Percentiles rank a stretch among this genome's conserved stretches.
phyloP scores from a whole-genome alignment of 2,888 invertebrate genomes.

The Nymphalis urticae region DNA sequence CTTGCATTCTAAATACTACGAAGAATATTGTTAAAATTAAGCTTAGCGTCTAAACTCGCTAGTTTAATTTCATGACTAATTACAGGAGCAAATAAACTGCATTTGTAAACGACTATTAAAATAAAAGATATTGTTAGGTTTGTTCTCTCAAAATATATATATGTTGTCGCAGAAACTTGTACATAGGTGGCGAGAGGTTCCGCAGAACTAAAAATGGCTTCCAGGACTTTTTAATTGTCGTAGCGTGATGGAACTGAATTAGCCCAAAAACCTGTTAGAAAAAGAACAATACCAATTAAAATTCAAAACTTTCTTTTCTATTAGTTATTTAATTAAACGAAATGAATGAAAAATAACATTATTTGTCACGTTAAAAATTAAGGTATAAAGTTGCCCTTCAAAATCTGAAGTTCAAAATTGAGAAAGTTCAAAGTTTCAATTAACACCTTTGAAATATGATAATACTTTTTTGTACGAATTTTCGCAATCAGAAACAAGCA shows the following conservation, averaged over 20 bases:
- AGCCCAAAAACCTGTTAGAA: constrained; percentile 66
- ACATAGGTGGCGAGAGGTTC: constrained; percentile 44
- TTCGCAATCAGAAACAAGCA: not conserved
- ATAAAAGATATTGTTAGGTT: constrained; percentile 12
- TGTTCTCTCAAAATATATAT: constrained; percentile 16
- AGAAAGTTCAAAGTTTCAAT: constrained; percentile 4
- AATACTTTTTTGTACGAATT: not conserved
- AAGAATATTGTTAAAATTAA: constrained; percentile 24
- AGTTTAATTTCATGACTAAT: constrained; percentile 26
- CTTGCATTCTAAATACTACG: constrained; percentile 26
- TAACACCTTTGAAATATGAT: not conserved
- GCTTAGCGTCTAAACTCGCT: constrained; percentile 20
- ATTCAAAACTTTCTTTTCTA: not conserved
- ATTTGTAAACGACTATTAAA: constrained; percentile 15
- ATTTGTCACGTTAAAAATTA: constrained; percentile 1
- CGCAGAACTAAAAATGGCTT: constrained; percentile 48
- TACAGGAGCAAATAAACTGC: constrained; percentile 20
- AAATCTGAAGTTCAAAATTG: not conserved
- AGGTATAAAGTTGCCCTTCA: not conserved
- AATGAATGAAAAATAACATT: not conserved
- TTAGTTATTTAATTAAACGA: not conserved
- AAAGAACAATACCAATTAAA: constrained; percentile 7
- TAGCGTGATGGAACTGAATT: constrained; percentile 62
- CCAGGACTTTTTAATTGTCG: constrained; percentile 62
- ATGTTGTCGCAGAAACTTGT: constrained; percentile 51